phyloP scores from a whole-genome alignment of 2,888 invertebrate species.

The Aphodius granarius region DNA sequence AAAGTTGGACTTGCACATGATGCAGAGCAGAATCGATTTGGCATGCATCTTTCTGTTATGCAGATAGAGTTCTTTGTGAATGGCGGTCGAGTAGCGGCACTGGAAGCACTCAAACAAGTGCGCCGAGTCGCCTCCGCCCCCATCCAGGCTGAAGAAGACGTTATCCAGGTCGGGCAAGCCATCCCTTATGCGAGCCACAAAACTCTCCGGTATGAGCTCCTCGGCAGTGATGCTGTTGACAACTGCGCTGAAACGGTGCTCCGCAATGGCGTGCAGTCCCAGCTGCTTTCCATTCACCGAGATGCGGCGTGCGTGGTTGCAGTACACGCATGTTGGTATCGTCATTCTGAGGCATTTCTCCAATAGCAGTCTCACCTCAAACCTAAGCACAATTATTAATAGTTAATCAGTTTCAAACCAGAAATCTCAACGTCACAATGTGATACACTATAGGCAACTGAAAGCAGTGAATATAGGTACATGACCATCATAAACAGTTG shows the following conservation, averaged over 20 bases:
- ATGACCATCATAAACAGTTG: too few relatives aligned
- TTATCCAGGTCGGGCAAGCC: slow-evolving; percentile 64
- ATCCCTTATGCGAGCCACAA: slow-evolving; percentile 66
- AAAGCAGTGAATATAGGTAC: too few relatives aligned
- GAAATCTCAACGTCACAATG: too few relatives aligned
- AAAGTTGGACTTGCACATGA: slow-evolving; percentile 87
- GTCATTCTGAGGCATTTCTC: slow-evolving; percentile 74
- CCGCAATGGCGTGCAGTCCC: slow-evolving; percentile 75
- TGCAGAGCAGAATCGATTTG: slow-evolving; percentile 77
- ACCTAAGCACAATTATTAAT: too few relatives aligned
- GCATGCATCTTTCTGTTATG: slow-evolving; percentile 83
- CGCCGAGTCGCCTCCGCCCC: slow-evolving; percentile 62
- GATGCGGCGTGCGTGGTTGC: slow-evolving; percentile 83
- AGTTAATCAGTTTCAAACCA: too few relatives aligned
- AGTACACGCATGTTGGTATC: slow-evolving; percentile 75
- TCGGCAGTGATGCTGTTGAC: slow-evolving; percentile 78
- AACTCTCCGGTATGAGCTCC: slow-evolving; percentile 71
- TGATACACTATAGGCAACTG: too few relatives aligned
- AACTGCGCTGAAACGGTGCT: slow-evolving; percentile 74
- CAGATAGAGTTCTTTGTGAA: slow-evolving; percentile 83
- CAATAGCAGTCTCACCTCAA: slow-evolving; percentile 70
- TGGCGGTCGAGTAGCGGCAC: slow-evolving; percentile 74
- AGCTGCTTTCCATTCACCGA: slow-evolving; percentile 83
- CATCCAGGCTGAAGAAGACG: slow-evolving; percentile 72
- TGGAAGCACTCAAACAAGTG: slow-evolving; percentile 84